Base-by-base conservation (phyloP, 1,140 invertebrate genomes). In the Sarcophaga bullata region DNA sequence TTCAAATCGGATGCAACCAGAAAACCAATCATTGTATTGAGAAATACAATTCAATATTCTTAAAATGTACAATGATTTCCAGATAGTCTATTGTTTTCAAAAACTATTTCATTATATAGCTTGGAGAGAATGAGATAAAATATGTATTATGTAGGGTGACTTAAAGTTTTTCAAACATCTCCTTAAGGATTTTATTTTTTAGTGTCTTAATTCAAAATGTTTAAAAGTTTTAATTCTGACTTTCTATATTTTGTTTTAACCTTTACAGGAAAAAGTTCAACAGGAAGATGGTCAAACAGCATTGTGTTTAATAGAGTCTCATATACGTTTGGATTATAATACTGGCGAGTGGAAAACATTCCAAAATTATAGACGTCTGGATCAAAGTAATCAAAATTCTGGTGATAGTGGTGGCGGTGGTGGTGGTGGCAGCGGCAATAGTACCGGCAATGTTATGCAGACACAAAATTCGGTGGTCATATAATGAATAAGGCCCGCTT, bases 281-380 rank as follows among this genome's bases (percentile, higher is more conserved):
- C 93, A 95, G 82, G 94, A 94, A 84, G 86, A 90, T 84, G 93
- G 93, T 19, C 92, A 91, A 7, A 91, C 91, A 15, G 89, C 93
- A 1, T 90, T 92, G 8, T 93, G 94, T 90, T 91, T 94, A 72
- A 94, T 95, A 0, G 96, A 97, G 88, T 96, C 94, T 0, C 95
- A 95, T 87, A 96, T 97, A 90, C 95, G 96, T 89, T 95, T 97
- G 94, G 96, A 97, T 89, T 97, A 96, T 89, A 94, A 93, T 80
- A 96, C 95, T 68, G 95, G 95, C 17, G 95, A 96, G 90, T 97
- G 95, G 95, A 96, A 96, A 87, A 92, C 94, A 84, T 95, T 97
- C 85, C 94, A 95, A 86, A 96, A 96, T 86, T 93, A 92, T 85
- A 90, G 93, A 82, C 87, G 92, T 52, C 88, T 92, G 62, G 91